Evolutionary conservation across 2,888 invertebrate genomes (phyloP).

Genomic region (Neoascia interrupta): DNA sequence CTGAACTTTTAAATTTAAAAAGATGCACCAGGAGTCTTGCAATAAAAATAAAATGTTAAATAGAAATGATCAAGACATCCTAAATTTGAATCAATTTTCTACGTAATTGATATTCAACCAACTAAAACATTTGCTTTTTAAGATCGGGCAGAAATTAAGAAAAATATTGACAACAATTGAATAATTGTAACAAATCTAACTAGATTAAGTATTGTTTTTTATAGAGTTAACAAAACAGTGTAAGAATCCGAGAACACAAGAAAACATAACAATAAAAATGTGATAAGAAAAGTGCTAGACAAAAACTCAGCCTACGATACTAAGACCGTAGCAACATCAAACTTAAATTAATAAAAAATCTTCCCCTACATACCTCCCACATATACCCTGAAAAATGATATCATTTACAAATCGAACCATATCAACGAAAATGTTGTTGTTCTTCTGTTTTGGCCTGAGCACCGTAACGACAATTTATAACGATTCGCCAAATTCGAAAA

Average conservation of each 20-base stretch:
- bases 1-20: too few species aligned
- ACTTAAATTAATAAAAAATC: not conserved
- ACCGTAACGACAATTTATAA: constrained; percentile 42
- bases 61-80: too few species aligned
- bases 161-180: not conserved
- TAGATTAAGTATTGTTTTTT: not conserved
- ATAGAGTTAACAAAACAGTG: not conserved
- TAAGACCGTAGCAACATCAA: not conserved
- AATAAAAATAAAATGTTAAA: too few species aligned
- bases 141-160: too few species aligned
- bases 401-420: constrained; percentile 8
- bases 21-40: too few species aligned
- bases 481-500: constrained; percentile 16
- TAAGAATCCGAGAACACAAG: too few species aligned
- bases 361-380: constrained; percentile 21
- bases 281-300: not conserved
- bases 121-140: too few species aligned
- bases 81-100: too few species aligned
- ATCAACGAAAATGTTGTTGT: constrained; percentile 31
- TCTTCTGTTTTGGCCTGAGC: constrained; percentile 38
- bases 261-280: constrained; percentile 9
- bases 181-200: not conserved
- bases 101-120: too few species aligned
- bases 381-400: constrained; percentile 47
- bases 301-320: too few species aligned